Evolutionary conservation across 2,113 vertebrate species (phyloP).

Genomic region (Entelurus aequoreus): DNA sequence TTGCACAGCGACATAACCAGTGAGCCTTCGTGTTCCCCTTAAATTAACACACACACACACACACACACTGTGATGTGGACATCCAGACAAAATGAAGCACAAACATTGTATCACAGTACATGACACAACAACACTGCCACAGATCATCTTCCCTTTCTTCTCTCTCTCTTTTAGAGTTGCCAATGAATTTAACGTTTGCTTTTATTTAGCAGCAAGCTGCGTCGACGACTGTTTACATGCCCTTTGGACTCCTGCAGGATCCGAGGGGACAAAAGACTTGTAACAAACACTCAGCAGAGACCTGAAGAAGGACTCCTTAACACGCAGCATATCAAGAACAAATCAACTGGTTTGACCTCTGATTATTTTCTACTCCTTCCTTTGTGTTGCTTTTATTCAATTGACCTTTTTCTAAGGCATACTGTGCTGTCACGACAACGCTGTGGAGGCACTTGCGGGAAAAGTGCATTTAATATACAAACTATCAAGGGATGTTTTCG

Average conservation of each 20-base stretch:
- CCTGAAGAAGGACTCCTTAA: slow-evolving; percentile 69
- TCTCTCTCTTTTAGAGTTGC: slow-evolving; percentile 36
- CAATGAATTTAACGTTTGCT: slow-evolving; percentile 53
- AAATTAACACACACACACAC: slow-evolving; percentile 20
- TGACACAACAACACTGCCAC: slow-evolving; percentile 47
- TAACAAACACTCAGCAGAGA: slow-evolving; percentile 57
- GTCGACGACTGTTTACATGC: slow-evolving; percentile 87
- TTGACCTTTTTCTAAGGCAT: slow-evolving; percentile 50
- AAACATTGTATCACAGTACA: slow-evolving; percentile 38
- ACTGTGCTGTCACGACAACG: slow-evolving; percentile 70
- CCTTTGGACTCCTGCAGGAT: slow-evolving; percentile 60
- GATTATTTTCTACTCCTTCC: slow-evolving; percentile 66
- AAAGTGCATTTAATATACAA: slow-evolving; percentile 81
- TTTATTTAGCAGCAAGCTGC: slow-evolving; percentile 68
- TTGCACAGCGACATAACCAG: slow-evolving; percentile 7
- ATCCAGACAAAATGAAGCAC: slow-evolving; percentile 52
- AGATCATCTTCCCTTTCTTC: slow-evolving; percentile 60
- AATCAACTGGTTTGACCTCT: slow-evolving; percentile 80
- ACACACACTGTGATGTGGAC: slow-evolving; percentile 39
- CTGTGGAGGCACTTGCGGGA: slow-evolving; percentile 85
- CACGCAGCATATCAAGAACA: slow-evolving; percentile 71
- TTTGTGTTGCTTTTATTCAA: slow-evolving; percentile 17
- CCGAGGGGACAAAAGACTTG: slow-evolving; percentile 77
- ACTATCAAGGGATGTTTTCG: slow-evolving; percentile 75
- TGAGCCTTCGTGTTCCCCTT: not conserved